Evolutionary conservation across 30 jellyfish, hydroid and myxozoan genomes (phyloP), one percentile per base, ranked within the genome.

Genomic region (Catostylus mosaicus): DNA sequence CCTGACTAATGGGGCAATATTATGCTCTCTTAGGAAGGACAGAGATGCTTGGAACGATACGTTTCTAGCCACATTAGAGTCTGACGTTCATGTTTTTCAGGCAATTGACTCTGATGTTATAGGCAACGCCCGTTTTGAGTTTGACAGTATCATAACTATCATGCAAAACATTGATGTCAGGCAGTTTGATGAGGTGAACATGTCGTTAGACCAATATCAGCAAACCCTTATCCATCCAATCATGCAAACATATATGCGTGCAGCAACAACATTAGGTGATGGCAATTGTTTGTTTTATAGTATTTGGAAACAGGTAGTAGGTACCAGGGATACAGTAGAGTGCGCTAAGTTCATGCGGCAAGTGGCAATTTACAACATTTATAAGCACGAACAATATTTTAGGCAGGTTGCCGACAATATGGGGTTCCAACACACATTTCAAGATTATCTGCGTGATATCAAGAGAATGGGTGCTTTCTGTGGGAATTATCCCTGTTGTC

Each of bases 1-100:
- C n/a, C n/a, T n/a, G n/a, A n/a, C n/a, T n/a, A n/a, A n/a, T n/a
- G 82, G 67, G 11, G 81, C 81, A 20, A 36, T 68, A 16, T 27
- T 68, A 2, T 68, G 64, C 64, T 68, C 81, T 24, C 32, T 40
- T 29, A 22, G 81, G 26, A 65, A 30, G 29, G 77, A 65, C 26
- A 10, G 77, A 14, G 56, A 65, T 24, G 56, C 59, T 5, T 68
- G 81, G 81, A 68, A 68, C 36, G 22, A n/a, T 2, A 14, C 10
- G 19, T 68, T 33, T 33, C 43, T 68, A 30, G 81, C 30, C 2
- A 68, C 65, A 9, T 7, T 68, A 2, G 62, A 32, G 16, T 12
- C 64, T 8, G 65, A 31, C 18, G 16, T 30, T 10, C 32, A 11
- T 11, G 8, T 3, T 6, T 68, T 68, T 68, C 16, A 30, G 26